A percentile compares a stretch with the other conserved stretches of the same genome.
Conservation (phyloP, 2,113 vertebrate genomes). For the Xenopus laevis region DNA sequence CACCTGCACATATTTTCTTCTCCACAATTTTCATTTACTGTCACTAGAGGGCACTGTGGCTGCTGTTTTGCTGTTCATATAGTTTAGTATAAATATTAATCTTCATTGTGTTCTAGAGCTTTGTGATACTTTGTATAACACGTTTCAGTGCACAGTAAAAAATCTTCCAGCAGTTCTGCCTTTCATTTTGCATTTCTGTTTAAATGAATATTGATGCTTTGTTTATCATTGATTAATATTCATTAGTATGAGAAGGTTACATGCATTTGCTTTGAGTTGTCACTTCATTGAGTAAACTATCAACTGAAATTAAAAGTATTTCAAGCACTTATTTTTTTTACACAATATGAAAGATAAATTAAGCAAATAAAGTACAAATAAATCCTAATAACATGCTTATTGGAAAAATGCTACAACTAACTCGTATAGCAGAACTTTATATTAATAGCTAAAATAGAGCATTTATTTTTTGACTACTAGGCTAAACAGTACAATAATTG, state of each 20-base stretch:
- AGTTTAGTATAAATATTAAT: neutral
- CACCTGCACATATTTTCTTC: too few species aligned
- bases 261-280: conserved; percentile 66
- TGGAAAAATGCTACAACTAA: too few species aligned
- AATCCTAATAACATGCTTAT: neutral
- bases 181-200: conserved; percentile 55
- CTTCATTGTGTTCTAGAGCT: neutral
- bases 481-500: too few species aligned
- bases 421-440: too few species aligned
- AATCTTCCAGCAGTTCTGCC: conserved; percentile 41
- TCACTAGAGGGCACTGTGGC: conserved; percentile 34
- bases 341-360: conserved; percentile 26
- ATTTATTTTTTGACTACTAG: too few species aligned
- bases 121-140: conserved; percentile 36
- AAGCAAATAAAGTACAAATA: conserved; percentile 1
- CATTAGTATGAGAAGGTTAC: conserved; percentile 58
- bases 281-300: conserved; percentile 55
- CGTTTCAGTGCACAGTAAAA: conserved; percentile 40
- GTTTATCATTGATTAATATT: conserved; percentile 71
- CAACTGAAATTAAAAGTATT: conserved; percentile 56
- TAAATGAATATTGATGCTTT: conserved; percentile 64
- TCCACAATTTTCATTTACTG: neutral
- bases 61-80: neutral
- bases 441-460: too few species aligned
- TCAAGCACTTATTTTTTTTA: conserved; percentile 3